Conservation (phyloP, 2,113 vertebrate genomes). For the Paratilapia polleni region DNA sequence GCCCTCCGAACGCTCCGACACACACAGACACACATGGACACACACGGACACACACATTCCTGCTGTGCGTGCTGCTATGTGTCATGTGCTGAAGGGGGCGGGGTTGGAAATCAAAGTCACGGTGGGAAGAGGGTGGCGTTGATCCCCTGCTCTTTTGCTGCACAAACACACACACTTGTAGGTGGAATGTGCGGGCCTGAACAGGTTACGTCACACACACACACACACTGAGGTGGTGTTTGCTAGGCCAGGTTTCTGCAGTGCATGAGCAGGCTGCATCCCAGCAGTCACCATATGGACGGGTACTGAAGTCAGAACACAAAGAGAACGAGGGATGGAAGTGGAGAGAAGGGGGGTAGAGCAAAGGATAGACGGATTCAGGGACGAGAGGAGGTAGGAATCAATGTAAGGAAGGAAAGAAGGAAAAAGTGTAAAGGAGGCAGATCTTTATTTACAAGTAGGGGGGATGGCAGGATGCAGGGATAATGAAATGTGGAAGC, state of each 20-base stretch:
- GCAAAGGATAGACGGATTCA: neutral
- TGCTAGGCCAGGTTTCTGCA: conserved; percentile 67
- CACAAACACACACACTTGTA: neutral
- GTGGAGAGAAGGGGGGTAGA: neutral
- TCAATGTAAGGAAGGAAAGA: neutral
- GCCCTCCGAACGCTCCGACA: conserved; percentile 9
- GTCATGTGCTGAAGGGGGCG: conserved; percentile 20
- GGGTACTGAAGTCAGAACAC: conserved; percentile 58
- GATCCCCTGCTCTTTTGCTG: neutral
- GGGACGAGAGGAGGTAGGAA: neutral
- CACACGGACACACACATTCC: conserved; percentile 2
- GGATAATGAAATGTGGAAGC: neutral
- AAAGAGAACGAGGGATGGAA: conserved; percentile 10
- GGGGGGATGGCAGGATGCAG: neutral
- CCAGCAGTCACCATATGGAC: conserved; percentile 83
- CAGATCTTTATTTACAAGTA: neutral
- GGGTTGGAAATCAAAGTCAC: conserved; percentile 32
- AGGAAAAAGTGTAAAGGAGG: neutral
- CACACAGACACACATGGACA: conserved; percentile 13
- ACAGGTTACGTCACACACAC: conserved; percentile 13
- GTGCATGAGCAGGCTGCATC: conserved; percentile 71
- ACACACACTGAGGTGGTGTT: conserved; percentile 40
- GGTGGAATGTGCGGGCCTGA: conserved; percentile 13
- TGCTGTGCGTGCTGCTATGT: conserved; percentile 34
- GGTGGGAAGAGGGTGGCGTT: neutral